A percentile compares a stretch with the other conserved stretches of the same genome.
Evolutionary conservation across 2,113 vertebrate species (phyloP).

Genomic region (Melanerpes formicivorus): DNA sequence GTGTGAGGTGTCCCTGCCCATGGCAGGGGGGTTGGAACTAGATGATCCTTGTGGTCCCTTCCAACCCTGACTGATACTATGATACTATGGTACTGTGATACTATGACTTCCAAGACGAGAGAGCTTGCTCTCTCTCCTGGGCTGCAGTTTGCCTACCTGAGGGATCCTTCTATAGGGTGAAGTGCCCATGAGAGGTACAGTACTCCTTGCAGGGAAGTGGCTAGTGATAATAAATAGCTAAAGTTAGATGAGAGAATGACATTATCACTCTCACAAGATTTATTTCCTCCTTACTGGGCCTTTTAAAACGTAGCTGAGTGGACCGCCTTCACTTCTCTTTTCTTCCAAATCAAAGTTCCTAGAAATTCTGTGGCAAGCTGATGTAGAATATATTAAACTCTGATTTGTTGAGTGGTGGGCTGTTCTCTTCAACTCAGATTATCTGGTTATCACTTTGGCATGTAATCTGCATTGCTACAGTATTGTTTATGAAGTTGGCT

Average conservation of each 20-base stretch:
- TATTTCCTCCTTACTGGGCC: accelerated
- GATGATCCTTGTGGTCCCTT: too few relatives aligned
- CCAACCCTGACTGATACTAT: too few relatives aligned
- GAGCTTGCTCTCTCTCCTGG: not conserved
- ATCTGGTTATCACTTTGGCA: not conserved
- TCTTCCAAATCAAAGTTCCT: not conserved
- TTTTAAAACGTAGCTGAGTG: not conserved
- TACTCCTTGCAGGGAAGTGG: not conserved
- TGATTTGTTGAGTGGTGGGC: not conserved
- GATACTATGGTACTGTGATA: too few relatives aligned
- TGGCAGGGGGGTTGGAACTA: too few relatives aligned
- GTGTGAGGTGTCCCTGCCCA: too few relatives aligned
- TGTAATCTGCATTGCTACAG: not conserved
- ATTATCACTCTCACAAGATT: not conserved
- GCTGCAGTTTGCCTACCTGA: not conserved
- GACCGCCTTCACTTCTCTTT: not conserved
- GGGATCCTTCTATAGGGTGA: not conserved
- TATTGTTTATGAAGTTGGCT: not conserved
- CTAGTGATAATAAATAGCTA: not conserved
- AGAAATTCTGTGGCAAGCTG: not conserved
- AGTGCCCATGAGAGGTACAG: not conserved
- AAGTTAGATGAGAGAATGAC: not conserved
- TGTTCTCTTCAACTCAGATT: not conserved
- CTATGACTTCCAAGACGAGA: not conserved
- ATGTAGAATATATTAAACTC: not conserved